Evolutionary conservation across 1,140 invertebrate species (phyloP).

Genomic region (Sweltsa coloradensis): DNA sequence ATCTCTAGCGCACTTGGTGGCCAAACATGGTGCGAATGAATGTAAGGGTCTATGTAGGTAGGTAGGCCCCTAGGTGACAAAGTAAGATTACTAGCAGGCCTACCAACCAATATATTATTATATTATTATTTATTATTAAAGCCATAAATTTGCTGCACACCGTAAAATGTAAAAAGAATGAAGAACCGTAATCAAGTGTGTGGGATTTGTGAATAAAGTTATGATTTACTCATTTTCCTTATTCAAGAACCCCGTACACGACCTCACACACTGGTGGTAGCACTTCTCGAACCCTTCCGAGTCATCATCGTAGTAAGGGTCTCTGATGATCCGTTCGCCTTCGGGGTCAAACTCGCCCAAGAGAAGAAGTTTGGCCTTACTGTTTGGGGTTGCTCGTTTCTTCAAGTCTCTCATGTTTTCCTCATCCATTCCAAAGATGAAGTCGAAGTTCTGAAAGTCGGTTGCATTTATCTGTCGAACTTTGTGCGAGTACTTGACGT

Average conservation of each 20-base stretch:
- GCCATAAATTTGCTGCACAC: no score
- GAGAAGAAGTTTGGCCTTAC: conserved; percentile 57
- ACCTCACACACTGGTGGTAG: conserved; percentile 54
- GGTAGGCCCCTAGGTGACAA: no score
- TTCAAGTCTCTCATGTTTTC: conserved; percentile 61
- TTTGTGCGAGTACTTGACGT: conserved; percentile 55
- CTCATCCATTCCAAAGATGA: conserved; percentile 86
- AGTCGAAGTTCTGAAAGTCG: conserved; percentile 70
- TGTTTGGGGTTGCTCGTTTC: conserved; percentile 40
- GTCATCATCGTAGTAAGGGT: conserved; percentile 72
- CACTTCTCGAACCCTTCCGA: conserved; percentile 54
- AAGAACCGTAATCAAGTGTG: no score
- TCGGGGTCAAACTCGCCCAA: conserved; percentile 73
- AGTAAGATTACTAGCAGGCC: no score
- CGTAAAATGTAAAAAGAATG: no score
- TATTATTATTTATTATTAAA: no score
- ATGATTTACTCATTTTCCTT: no score
- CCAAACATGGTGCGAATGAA: no score
- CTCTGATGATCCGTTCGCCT: conserved; percentile 64
- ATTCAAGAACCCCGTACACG: conserved; percentile 51
- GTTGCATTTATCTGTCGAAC: conserved; percentile 55
- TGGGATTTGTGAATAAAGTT: no score
- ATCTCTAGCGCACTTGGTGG: no score
- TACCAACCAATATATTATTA: no score
- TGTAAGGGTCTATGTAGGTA: no score